Base-by-base conservation (phyloP, 2,113 vertebrate species). In the Crotophaga sulcirostris region DNA sequence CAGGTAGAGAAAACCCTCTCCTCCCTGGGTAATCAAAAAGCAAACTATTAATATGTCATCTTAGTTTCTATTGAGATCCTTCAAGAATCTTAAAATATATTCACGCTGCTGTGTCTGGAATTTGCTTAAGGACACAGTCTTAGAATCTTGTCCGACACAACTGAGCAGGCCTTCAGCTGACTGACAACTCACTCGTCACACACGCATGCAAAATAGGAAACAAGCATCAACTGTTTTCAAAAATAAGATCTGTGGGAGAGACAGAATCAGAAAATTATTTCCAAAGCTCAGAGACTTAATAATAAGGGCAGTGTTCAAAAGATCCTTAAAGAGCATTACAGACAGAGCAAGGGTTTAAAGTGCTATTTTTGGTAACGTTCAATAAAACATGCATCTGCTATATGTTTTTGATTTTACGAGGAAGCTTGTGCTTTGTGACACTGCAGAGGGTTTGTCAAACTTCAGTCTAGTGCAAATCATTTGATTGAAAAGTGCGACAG, bases 311-410 rank as follows among this genome's bases (percentile, higher is more conserved):
- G 89, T 86, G 84, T 94, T 97, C 94, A 92, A 96, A 90, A 96
- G 96, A 97, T 93, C 87, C 94, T 96, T 96, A 95, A 89, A 94
- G 92, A 95, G 96, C 93, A 96, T 95, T 97, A 96, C 92, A 96
- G 96, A 92, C 92, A 95, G 93, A 96, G 93, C 90, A 84, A 90
- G 96, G 96, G 88, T 95, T 96, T 95, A 96, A 96, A 89, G 92
- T 1, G 6, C 95, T 97, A 96, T 97, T 96, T 96, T 96, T 97
- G 93, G 96, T 38, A n/a, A 75, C 58, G 93, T 95, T 96, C 94
- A 96, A 96, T 96, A 96, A 97, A 97, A 95, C 95, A 96, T 97
- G 94, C 94, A 95, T 96, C 96, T 96, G 95, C 93, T 97, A 96
- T 96, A 96, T 97, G 92, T 94, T 97, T 97, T 96, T 95, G 88